These are phyloP conservation scores for Micromesistius poutassou DNA, from an alignment of 2,797 vertebrate genomes.

Conservation along the genomic window DNA sequence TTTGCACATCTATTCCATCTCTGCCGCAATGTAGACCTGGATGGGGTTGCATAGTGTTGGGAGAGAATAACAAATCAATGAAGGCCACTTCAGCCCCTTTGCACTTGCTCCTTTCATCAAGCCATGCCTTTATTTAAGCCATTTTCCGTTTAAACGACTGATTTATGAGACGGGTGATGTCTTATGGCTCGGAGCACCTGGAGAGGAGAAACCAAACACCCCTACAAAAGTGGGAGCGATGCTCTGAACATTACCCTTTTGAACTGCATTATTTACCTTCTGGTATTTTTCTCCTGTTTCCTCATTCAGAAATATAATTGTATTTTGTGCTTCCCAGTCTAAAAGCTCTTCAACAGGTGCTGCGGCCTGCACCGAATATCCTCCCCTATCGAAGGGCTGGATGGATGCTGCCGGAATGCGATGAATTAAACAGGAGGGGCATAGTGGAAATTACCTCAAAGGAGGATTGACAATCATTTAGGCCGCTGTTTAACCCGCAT, in stretches of 20 bases:
- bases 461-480: slow-evolving; percentile 47
- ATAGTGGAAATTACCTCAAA: slow-evolving; percentile 8
- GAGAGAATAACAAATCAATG: neutral
- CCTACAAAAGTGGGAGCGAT: slow-evolving; percentile 46
- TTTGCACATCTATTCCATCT: neutral
- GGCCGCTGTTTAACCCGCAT: slow-evolving; percentile 28
- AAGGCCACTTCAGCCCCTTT: neutral
- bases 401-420: neutral
- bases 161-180: slow-evolving; percentile 42
- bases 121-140: slow-evolving; percentile 21
- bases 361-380: slow-evolving; percentile 39
- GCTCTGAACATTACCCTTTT: slow-evolving; percentile 40
- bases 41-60: neutral
- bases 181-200: slow-evolving; percentile 53
- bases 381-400: slow-evolving; percentile 2
- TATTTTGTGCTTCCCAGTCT: slow-evolving; percentile 24
- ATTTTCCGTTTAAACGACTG: slow-evolving; percentile 49
- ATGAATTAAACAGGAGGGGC: neutral
- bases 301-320: slow-evolving; percentile 20
- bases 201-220: slow-evolving; percentile 54
- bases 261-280: slow-evolving; percentile 37
- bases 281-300: slow-evolving; percentile 20
- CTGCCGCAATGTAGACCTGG: too few relatives aligned
- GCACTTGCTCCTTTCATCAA: neutral
- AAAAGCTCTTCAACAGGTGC: slow-evolving; percentile 38